Percentiles rank a stretch among this genome's conserved stretches.
These are phyloP conservation scores for Cantharis rustica DNA, from an alignment of 2,888 invertebrate genomes.

Conservation along the genomic window DNA sequence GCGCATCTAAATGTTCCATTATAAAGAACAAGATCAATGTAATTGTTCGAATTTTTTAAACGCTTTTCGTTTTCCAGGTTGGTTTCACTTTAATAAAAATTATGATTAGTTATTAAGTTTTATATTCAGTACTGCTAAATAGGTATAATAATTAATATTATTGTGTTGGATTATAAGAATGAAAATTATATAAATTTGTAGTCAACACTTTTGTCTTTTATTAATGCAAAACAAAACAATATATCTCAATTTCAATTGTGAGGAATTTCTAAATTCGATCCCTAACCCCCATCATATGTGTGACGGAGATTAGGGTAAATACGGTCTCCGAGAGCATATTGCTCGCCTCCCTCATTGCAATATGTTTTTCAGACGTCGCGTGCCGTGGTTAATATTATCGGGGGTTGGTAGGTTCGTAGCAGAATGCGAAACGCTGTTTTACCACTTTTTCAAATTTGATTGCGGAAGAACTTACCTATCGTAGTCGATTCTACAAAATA, in stretches of 20 bases:
- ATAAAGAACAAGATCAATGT: neutral
- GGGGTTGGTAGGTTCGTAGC: conserved; percentile 25
- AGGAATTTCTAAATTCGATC: conserved; percentile 25
- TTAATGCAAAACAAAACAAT: conserved; percentile 19
- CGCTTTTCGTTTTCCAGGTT: too few relatives aligned
- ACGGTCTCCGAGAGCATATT: conserved; percentile 38
- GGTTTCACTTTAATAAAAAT: too few relatives aligned
- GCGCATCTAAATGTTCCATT: neutral
- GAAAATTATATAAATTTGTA: neutral
- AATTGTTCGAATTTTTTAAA: neutral
- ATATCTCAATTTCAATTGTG: conserved; percentile 31
- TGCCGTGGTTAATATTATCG: conserved; percentile 52
- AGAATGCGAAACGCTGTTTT: neutral
- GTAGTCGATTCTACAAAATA: conserved; percentile 80
- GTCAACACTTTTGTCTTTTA: neutral
- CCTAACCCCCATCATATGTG: conserved; percentile 35
- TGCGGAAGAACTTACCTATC: conserved; percentile 65
- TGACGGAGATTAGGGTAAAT: conserved; percentile 39
- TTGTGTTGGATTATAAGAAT: neutral
- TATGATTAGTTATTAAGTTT: too few relatives aligned
- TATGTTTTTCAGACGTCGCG: conserved; percentile 46
- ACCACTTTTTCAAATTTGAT: neutral
- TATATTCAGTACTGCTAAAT: too few relatives aligned
- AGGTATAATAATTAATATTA: too few relatives aligned
- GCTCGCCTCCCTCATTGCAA: conserved; percentile 37